Conservation (phyloP, 2,797 vertebrate genomes). For the Gastrophryne carolinensis region DNA sequence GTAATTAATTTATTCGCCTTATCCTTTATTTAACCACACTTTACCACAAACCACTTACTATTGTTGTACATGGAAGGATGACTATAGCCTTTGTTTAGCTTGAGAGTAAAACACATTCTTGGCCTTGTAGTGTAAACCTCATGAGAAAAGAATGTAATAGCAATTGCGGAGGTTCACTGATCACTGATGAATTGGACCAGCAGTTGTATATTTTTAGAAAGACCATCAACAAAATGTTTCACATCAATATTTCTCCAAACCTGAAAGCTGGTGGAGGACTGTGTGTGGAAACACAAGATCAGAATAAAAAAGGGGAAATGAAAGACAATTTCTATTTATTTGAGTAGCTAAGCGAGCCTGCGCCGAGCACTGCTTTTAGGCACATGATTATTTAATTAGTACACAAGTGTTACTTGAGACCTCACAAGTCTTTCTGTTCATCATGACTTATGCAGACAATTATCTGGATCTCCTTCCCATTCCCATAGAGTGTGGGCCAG, state of each 20-base stretch:
- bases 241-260: slow-evolving; percentile 41
- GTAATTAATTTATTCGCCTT: too few species aligned
- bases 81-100: slow-evolving; percentile 5
- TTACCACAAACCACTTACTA: background rate
- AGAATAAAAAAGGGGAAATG: slow-evolving; percentile 41
- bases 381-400: slow-evolving; percentile 51
- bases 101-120: slow-evolving; percentile 13
- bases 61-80: slow-evolving; percentile 20
- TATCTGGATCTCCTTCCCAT: slow-evolving; percentile 26
- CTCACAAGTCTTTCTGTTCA: slow-evolving; percentile 47
- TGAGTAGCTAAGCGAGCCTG: slow-evolving; percentile 41
- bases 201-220: slow-evolving; percentile 50
- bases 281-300: slow-evolving; percentile 36
- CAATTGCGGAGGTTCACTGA: slow-evolving; percentile 34
- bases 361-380: slow-evolving; percentile 25
- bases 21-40: too few species aligned
- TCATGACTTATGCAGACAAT: slow-evolving; percentile 35
- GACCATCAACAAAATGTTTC: slow-evolving; percentile 45
- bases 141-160: slow-evolving; percentile 31
- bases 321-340: slow-evolving; percentile 49
- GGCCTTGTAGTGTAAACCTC: slow-evolving; percentile 16
- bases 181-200: slow-evolving; percentile 38
- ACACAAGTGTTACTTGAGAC: slow-evolving; percentile 45
- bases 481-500: slow-evolving; percentile 10
- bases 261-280: slow-evolving; percentile 36